Evolutionary conservation across 92 coral and sea anemone genomes (phyloP).

Genomic region (Epizoanthus scotinus): DNA sequence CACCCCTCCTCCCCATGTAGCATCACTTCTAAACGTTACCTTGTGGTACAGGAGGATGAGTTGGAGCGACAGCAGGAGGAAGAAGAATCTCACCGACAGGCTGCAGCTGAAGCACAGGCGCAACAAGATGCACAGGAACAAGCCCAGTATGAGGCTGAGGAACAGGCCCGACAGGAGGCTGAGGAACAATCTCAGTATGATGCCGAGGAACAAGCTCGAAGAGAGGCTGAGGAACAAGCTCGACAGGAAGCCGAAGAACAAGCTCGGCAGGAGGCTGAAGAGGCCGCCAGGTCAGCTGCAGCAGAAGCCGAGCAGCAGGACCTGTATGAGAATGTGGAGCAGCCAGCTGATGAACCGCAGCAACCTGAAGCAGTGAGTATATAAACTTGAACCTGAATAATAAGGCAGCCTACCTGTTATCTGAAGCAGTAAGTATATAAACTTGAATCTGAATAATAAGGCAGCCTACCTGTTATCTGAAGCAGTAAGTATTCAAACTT

Average conservation of each 20-base stretch:
- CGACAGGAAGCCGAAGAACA: constrained; percentile 43
- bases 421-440: no score
- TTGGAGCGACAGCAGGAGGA: constrained; percentile 28
- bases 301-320: constrained; percentile 55
- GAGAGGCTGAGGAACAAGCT: constrained; percentile 60
- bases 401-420: no score
- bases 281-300: constrained; percentile 42
- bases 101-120: constrained; percentile 16
- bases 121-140: constrained; percentile 49
- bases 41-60: constrained; percentile 32
- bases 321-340: constrained; percentile 55
- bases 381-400: background rate
- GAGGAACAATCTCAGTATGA: constrained; percentile 64
- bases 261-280: constrained; percentile 35
- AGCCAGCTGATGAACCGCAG: constrained; percentile 35
- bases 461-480: no score
- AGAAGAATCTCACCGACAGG: background rate
- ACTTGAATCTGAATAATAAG: no score
- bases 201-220: constrained; percentile 35
- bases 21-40: background rate
- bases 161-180: constrained; percentile 57
- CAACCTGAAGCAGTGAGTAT: constrained; percentile 38
- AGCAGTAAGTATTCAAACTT: no score
- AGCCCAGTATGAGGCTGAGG: constrained; percentile 54
- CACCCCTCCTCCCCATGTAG: background rate